A percentile compares a stretch with the other conserved stretches of the same genome.
Conservation (phyloP, 2,113 vertebrate species). For the Sus scrofa region DNA sequence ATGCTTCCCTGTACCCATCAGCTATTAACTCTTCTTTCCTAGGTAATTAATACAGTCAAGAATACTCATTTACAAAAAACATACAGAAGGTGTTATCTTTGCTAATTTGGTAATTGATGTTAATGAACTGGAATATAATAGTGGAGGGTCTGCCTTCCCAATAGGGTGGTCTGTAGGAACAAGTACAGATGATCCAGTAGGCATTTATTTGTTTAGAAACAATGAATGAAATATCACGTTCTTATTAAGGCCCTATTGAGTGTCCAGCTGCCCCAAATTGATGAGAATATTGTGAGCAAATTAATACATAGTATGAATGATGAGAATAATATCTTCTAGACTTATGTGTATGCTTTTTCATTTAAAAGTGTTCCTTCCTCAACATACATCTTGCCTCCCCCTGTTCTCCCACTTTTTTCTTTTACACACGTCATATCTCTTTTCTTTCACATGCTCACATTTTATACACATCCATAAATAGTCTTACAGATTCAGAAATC, state of each 20-base stretch:
- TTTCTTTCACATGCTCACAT: neutral
- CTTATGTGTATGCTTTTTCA: neutral
- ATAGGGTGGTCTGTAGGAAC: neutral
- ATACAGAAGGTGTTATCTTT: neutral
- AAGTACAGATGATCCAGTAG: neutral
- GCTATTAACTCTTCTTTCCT: slow-evolving; percentile 57
- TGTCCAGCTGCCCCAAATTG: neutral
- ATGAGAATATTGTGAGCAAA: slow-evolving; percentile 14
- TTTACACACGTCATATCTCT: neutral
- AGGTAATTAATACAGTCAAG: neutral
- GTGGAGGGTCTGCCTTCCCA: neutral
- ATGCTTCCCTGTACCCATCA: slow-evolving; percentile 37
- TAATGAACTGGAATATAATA: neutral
- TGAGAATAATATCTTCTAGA: neutral
- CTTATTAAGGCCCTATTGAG: slow-evolving; percentile 42
- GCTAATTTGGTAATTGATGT: slow-evolving; percentile 23
- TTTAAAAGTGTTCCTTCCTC: neutral
- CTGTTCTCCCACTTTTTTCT: neutral
- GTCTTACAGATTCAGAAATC: neutral
- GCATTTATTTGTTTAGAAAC: slow-evolving; percentile 35
- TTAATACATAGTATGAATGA: slow-evolving; percentile 50
- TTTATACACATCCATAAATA: neutral
- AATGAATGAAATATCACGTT: slow-evolving; percentile 13
- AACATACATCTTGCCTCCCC: neutral
- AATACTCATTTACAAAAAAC: slow-evolving; percentile 39